Percentiles rank a stretch among this genome's conserved stretches.
These are phyloP conservation scores for Nesometra sesokonis DNA, from an alignment of 35 echinoderm and acorn worm genomes.

Conservation along the genomic window DNA sequence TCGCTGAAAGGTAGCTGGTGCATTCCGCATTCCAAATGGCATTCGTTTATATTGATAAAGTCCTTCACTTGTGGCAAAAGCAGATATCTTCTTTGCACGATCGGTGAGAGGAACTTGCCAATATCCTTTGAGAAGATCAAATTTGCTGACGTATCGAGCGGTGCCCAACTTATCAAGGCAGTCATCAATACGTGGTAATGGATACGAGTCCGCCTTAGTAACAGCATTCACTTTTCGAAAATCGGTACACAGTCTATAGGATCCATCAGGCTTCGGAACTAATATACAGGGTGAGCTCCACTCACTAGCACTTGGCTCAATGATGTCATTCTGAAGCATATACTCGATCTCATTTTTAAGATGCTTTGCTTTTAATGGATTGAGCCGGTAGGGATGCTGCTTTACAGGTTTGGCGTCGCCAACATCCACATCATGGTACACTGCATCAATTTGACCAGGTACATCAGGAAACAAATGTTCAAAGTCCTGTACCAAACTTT, in stretches of 20 bases:
- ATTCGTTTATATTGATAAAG: constrained; percentile 42
- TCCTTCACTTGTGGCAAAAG: constrained; percentile 33
- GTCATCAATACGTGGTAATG: constrained; percentile 12
- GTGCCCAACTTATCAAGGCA: constrained; percentile 19
- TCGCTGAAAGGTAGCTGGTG: constrained; percentile 59
- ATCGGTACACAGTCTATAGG: constrained; percentile 19
- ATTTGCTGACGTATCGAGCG: constrained; percentile 6
- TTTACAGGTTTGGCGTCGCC: constrained; percentile 19
- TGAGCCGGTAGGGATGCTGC: constrained; percentile 26
- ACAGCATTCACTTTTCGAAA: constrained; percentile 10
- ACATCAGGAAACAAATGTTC: not conserved
- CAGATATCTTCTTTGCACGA: not conserved
- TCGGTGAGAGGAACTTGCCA: constrained; percentile 6
- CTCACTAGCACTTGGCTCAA: constrained; percentile 29
- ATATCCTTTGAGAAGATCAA: constrained; percentile 20
- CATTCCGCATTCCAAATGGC: constrained; percentile 69
- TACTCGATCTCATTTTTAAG: constrained; percentile 43
- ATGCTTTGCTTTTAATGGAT: not conserved
- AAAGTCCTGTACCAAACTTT: not conserved
- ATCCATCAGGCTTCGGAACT: constrained; percentile 28
- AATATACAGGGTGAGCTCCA: constrained; percentile 27
- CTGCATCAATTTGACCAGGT: not conserved
- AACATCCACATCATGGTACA: constrained; percentile 24
- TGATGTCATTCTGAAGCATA: constrained; percentile 36
- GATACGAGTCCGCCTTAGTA: not conserved